Evolutionary conservation across 1,140 invertebrate genomes (phyloP).

Genomic region (Lepidotrigona ventralis): DNA sequence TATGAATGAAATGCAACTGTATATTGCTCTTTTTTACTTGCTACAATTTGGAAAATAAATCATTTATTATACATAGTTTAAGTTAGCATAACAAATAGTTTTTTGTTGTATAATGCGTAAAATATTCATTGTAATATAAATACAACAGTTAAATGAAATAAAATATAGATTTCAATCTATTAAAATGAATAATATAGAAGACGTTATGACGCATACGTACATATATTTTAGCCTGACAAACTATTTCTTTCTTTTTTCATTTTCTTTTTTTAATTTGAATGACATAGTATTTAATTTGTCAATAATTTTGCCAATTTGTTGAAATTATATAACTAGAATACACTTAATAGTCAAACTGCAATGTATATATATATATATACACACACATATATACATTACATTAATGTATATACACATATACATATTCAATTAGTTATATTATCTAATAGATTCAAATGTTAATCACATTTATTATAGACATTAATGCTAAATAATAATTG

Average conservation of each 20-base stretch:
- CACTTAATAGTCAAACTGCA: constrained; percentile 62
- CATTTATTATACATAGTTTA: neutral
- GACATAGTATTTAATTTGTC: constrained; percentile 48
- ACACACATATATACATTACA: neutral
- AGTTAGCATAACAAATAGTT: constrained; percentile 9
- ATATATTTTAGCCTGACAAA: constrained; percentile 23
- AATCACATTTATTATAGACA: constrained; percentile 62
- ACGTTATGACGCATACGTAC: neutral
- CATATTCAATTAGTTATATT: constrained; percentile 59
- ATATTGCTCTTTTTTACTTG: neutral
- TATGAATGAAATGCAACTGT: constrained; percentile 37
- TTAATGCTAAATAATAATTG: constrained; percentile 56
- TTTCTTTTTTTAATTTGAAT: constrained; percentile 37
- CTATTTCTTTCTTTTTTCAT: constrained; percentile 3
- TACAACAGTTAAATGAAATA: constrained; percentile 30
- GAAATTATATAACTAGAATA: constrained; percentile 55
- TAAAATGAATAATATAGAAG: constrained; percentile 29
- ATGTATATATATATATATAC: neutral
- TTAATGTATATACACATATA: constrained; percentile 52
- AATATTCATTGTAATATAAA: constrained; percentile 31
- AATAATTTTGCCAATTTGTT: constrained; percentile 43
- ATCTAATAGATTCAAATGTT: constrained; percentile 53
- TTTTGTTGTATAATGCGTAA: constrained; percentile 14
- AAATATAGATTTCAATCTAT: constrained; percentile 13
- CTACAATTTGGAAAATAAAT: constrained; percentile 22